Evolutionary conservation across 2,888 invertebrate species (phyloP), one percentile per base, ranked within the genome.

Genomic region (Calliopum simillimum): DNA sequence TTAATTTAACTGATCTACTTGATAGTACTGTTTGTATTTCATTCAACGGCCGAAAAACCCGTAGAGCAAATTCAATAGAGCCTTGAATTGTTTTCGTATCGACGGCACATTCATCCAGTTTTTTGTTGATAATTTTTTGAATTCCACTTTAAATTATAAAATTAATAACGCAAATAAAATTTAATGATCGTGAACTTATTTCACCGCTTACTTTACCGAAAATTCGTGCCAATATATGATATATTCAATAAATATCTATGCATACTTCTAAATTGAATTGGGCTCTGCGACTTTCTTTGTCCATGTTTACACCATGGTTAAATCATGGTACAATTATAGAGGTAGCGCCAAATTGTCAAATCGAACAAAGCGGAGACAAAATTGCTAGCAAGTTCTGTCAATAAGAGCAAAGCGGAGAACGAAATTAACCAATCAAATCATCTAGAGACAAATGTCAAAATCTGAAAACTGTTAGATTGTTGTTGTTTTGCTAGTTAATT

Each of bases 161-260:
- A 43, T 43, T 13, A 13, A 68, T 43, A 25, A 8, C 13, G n/a
- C 1, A 16, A 47, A 51, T 47, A 19, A 4, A 11, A 49, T 53
- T 14, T 8, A 12, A 14, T 2, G 61, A 4, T 16, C n/a, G n/a
- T n/a, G n/a, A n/a, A n/a, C n/a, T 59, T 49, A 64, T 49, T 11
- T 67, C 8, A 49, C 16, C 11, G 41, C 46, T 19, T 12, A 43
- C 47, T 33, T 66, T 87, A 94, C 94, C 93, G 91, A 86, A 94
- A 95, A 63, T 87, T 83, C 16, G 92, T 91, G 72, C 95, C 95
- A 78, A 94, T 90, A 78, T 95, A 95, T 0, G 94, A 91, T 80
- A 94, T 89, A 79, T 90, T 90, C 58, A 94, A 80, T 75, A 95
- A 88, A 86, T 94, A 95, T 85, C 94, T 88, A 77, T 89, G 88